These are phyloP conservation scores for Drosophila nasuta DNA, from an alignment of 1,140 invertebrate genomes.

Conservation along the genomic window DNA sequence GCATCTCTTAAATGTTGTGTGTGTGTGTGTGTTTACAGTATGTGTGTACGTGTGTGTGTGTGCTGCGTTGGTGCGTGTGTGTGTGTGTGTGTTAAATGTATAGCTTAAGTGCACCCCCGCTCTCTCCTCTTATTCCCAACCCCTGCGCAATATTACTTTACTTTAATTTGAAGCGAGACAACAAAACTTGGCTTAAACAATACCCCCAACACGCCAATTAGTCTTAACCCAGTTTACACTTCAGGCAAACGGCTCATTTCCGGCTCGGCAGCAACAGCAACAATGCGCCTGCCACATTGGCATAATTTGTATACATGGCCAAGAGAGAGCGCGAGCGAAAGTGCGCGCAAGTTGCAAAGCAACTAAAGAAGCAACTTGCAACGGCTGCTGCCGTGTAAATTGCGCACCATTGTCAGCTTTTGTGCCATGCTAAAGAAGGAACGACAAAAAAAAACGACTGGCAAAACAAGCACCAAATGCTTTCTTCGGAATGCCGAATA, in stretches of 20 bases:
- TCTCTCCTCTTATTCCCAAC: no score
- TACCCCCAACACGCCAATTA: slow-evolving; percentile 76
- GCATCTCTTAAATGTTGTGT: slow-evolving; percentile 48
- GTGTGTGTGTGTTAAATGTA: slow-evolving; percentile 27
- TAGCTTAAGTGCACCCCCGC: slow-evolving; percentile 31
- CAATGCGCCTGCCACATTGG: slow-evolving; percentile 37
- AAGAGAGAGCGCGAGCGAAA: neutral
- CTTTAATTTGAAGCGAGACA: slow-evolving; percentile 62
- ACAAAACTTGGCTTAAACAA: slow-evolving; percentile 50
- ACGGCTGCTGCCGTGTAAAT: slow-evolving; percentile 69
- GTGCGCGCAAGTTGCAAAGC: neutral
- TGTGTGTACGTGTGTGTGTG: slow-evolving; percentile 27
- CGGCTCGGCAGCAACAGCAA: slow-evolving; percentile 49
- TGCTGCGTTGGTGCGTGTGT: neutral
- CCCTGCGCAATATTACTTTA: slow-evolving; percentile 38
- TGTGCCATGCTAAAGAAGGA: slow-evolving; percentile 24
- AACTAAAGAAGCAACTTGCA: slow-evolving; percentile 44
- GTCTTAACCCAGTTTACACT: slow-evolving; percentile 84
- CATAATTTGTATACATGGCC: slow-evolving; percentile 77
- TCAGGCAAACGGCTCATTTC: slow-evolving; percentile 80
- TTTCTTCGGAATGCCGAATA: neutral
- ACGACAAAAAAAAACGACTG: no score
- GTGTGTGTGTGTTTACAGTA: slow-evolving; percentile 15
- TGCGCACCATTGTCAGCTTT: slow-evolving; percentile 73
- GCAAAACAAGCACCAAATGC: neutral